phyloP scores from a whole-genome alignment of 2,888 invertebrate species.

The Diloba caeruleocephala region DNA sequence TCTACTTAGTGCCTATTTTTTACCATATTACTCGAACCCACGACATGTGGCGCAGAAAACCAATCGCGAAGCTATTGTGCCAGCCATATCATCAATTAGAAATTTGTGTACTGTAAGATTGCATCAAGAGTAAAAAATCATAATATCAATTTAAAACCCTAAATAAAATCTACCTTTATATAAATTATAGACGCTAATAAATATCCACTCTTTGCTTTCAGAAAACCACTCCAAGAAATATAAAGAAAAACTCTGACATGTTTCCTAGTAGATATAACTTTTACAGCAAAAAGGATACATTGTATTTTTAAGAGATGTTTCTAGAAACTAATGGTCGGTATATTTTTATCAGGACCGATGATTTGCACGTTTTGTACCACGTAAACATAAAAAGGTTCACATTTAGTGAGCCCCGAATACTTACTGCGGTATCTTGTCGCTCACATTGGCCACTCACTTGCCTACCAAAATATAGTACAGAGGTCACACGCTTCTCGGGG shows the following conservation, averaged over 20 bases:
- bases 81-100: no score
- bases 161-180: conserved; percentile 14
- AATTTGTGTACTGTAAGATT: no score
- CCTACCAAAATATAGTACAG: conserved; percentile 55
- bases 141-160: conserved; percentile 14
- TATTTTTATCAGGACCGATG: conserved; percentile 49
- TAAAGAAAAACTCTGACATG: conserved; percentile 26
- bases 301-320: conserved; percentile 45
- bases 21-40: no score
- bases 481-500: conserved; percentile 64
- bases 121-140: neutral
- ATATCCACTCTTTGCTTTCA: conserved; percentile 19
- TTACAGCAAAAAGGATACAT: conserved; percentile 42
- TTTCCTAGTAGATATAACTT: conserved; percentile 37
- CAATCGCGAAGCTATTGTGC: no score
- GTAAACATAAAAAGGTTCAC: conserved; percentile 53
- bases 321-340: conserved; percentile 24
- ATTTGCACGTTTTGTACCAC: conserved; percentile 50
- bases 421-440: conserved; percentile 30
- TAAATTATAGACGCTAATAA: conserved; percentile 24
- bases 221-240: conserved; percentile 24
- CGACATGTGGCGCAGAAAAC: no score
- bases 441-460: conserved; percentile 41
- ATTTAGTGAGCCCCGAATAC: conserved; percentile 37
- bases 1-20: neutral